phyloP scores from a whole-genome alignment of 1,140 invertebrate species.

The Oryctes rhinoceros region DNA sequence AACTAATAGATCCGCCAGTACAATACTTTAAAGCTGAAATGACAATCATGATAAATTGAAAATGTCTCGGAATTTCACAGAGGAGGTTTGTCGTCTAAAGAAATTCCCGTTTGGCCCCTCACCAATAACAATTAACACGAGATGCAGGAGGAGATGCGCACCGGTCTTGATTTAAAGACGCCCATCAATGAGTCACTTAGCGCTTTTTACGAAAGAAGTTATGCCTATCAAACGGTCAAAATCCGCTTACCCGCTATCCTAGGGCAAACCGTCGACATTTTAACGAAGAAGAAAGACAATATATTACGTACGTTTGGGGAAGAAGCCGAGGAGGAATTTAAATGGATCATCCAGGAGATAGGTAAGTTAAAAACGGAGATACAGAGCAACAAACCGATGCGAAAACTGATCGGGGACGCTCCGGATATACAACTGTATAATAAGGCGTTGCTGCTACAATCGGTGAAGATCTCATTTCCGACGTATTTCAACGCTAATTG shows the following conservation, averaged over 20 bases:
- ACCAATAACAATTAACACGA: neutral
- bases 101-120: too few species aligned
- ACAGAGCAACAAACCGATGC: slow-evolving; percentile 86
- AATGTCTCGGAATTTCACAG: too few species aligned
- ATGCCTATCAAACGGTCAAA: slow-evolving; percentile 85
- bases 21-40: too few species aligned
- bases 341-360: slow-evolving; percentile 77
- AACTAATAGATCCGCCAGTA: too few species aligned
- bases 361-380: slow-evolving; percentile 92
- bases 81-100: too few species aligned
- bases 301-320: slow-evolving; percentile 72
- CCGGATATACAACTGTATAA: slow-evolving; percentile 72
- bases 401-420: slow-evolving; percentile 56
- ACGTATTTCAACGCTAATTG: slow-evolving; percentile 87
- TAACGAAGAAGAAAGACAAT: slow-evolving; percentile 77
- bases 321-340: slow-evolving; percentile 78
- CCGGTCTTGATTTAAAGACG: slow-evolving; percentile 55
- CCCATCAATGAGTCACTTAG: slow-evolving; percentile 59
- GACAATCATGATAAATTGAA: too few species aligned
- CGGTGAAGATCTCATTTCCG: slow-evolving; percentile 61
- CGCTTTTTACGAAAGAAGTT: slow-evolving; percentile 74
- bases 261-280: slow-evolving; percentile 85
- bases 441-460: slow-evolving; percentile 66
- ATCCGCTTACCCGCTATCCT: slow-evolving; percentile 89
- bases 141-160: neutral